These are phyloP conservation scores for Pterois miles DNA, from an alignment of 2,797 vertebrate species.

Conservation along the genomic window DNA sequence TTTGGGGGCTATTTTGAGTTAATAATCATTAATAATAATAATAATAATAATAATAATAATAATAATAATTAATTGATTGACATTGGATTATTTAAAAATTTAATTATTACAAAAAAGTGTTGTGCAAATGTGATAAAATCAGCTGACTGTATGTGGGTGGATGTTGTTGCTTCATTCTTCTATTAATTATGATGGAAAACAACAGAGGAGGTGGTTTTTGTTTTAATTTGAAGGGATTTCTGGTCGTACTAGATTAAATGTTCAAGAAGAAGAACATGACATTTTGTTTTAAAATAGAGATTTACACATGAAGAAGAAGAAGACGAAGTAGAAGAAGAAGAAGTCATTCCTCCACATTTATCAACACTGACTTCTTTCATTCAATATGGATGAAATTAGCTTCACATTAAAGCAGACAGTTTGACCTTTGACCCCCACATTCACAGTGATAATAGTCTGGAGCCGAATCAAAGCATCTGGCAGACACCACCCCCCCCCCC, in stretches of 20 bases:
- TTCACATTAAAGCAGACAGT: slow-evolving; percentile 33
- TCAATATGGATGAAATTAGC: slow-evolving; percentile 48
- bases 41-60: background rate
- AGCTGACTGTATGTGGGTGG: background rate
- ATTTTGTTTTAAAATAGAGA: background rate
- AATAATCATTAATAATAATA: background rate
- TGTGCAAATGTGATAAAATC: background rate
- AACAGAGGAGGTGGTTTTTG: too few species aligned
- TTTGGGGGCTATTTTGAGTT: too few species aligned
- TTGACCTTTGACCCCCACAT: slow-evolving; percentile 62
- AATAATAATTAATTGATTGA: background rate
- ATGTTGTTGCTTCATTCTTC: background rate
- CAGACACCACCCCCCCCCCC: background rate
- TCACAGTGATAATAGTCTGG: slow-evolving; percentile 28
- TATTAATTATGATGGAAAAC: too few species aligned
- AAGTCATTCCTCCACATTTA: background rate
- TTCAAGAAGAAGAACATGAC: background rate
- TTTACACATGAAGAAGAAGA: background rate
- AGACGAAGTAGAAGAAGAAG: background rate
- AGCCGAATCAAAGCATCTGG: slow-evolving; percentile 56
- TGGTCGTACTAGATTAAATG: background rate
- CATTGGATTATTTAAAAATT: background rate
- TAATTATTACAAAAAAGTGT: too few species aligned
- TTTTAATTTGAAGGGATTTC: background rate
- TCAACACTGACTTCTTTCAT: background rate